These are phyloP conservation scores for Pherbina coryleti DNA, from an alignment of 2,888 invertebrate species.

Conservation along the genomic window DNA sequence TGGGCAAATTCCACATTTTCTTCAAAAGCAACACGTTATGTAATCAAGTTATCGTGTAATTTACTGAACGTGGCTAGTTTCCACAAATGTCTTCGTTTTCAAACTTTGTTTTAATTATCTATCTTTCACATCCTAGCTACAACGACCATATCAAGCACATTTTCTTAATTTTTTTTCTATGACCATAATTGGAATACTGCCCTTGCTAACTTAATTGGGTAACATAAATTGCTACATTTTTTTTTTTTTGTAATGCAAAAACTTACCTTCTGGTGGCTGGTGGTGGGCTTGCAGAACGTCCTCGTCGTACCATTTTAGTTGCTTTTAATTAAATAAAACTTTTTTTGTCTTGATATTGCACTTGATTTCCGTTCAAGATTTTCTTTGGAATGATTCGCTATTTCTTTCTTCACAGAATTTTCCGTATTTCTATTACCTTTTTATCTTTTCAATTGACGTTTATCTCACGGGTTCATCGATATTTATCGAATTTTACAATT, in stretches of 20 bases:
- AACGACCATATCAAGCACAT: no score
- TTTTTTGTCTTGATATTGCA: neutral
- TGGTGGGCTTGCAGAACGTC: constrained; percentile 80
- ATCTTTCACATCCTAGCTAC: no score
- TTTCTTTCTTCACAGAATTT: neutral
- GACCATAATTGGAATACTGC: no score
- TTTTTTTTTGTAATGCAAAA: neutral
- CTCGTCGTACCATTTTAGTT: constrained; percentile 79
- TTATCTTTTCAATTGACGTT: constrained; percentile 42
- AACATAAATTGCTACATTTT: neutral
- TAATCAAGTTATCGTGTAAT: neutral
- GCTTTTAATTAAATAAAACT: neutral
- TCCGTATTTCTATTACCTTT: constrained; percentile 8
- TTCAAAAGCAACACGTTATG: no score
- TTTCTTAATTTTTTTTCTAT: no score
- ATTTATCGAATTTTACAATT: constrained; percentile 38
- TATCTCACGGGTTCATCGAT: constrained; percentile 20
- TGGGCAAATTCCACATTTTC: no score
- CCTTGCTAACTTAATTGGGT: no score
- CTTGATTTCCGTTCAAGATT: constrained; percentile 20
- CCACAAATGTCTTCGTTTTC: neutral
- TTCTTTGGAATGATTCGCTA: constrained; percentile 25
- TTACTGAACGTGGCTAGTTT: neutral
- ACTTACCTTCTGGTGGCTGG: constrained; percentile 75
- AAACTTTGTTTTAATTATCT: no score